Evolutionary conservation across 2,888 invertebrate species (phyloP), one percentile per base, ranked within the genome.

Genomic region (Asteroscopus sphinx): DNA sequence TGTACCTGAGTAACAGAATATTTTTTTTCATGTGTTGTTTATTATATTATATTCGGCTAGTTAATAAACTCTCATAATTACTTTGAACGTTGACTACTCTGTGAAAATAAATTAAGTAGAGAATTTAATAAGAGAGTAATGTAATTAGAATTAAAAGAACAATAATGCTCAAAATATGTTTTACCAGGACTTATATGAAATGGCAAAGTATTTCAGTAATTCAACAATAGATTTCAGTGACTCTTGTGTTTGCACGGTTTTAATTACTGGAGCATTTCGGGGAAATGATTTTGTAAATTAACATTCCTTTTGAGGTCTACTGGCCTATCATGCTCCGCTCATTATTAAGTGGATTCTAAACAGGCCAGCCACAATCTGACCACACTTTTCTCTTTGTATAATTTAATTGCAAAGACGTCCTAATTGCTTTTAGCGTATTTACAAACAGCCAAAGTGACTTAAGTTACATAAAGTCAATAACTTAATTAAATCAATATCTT

Each of bases 331-430:
- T 40, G 32, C 7, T 33, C n/a, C 2, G 42, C 36, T 58, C 41
- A 49, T 66, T 49, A 66, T 58, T 66, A 41, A 63, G 32, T 66
- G 44, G 40, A 39, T 52, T 13, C 11, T 42, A 15, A 63, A 59
- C 17, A 42, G 36, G 41, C 17, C n/a, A 8, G n/a, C 64, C 51
- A 35, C 42, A 47, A 35, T 26, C 30, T 52, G 37, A 52, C 68
- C 64, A 52, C 46, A 44, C 11, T 47, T 32, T 30, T 26, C 30
- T 36, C n/a, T 12, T 48, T 25, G 36, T 40, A 28, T n/a, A 35
- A 8, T 13, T 26, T n/a, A 3, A 40, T 16, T 37, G 40, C 4
- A 35, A 36, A 55, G 26, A 21, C 3, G 21, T 12, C 25, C 3
- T 39, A 39, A 12, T 25, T 39, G 7, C 8, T 13, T 26, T 4